phyloP scores from a whole-genome alignment of 2,888 invertebrate genomes.

The Drosophila algonquin region DNA sequence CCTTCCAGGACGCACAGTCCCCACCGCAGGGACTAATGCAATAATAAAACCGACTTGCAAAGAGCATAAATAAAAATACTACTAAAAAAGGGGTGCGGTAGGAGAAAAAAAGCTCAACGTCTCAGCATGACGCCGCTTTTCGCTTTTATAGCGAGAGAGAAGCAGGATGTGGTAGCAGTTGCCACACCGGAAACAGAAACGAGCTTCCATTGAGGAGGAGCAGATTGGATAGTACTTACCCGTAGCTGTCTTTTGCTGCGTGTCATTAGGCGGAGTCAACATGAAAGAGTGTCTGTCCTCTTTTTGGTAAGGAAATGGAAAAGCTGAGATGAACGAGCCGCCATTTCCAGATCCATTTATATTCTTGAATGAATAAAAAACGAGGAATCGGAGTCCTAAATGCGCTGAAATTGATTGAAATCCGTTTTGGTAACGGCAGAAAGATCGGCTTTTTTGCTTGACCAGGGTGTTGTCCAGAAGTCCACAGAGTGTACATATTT shows the following conservation, averaged over 20 bases:
- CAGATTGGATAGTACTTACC: neutral
- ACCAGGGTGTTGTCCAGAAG: neutral
- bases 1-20: neutral
- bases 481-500: neutral
- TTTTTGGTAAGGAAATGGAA: conserved; percentile 23
- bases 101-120: conserved; percentile 48
- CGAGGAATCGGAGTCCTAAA: neutral
- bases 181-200: conserved; percentile 24
- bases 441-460: too few relatives aligned
- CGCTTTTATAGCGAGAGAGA: conserved; percentile 46
- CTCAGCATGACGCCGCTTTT: conserved; percentile 64
- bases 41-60: conserved; percentile 37
- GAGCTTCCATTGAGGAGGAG: conserved; percentile 4
- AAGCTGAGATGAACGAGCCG: conserved; percentile 31
- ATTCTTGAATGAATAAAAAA: conserved; percentile 1
- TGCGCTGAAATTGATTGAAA: conserved; percentile 6
- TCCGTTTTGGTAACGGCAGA: too few relatives aligned
- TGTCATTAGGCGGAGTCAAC: conserved; percentile 22
- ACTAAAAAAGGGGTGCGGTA: conserved; percentile 16
- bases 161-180: conserved; percentile 2
- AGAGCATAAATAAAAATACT: conserved; percentile 43
- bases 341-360: conserved; percentile 26
- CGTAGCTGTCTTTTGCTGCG: conserved; percentile 1
- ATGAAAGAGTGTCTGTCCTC: conserved; percentile 18
- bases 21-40: conserved; percentile 36